Conservation (phyloP, 2,797 vertebrate genomes). For the Paramormyrops hopkinsi region DNA sequence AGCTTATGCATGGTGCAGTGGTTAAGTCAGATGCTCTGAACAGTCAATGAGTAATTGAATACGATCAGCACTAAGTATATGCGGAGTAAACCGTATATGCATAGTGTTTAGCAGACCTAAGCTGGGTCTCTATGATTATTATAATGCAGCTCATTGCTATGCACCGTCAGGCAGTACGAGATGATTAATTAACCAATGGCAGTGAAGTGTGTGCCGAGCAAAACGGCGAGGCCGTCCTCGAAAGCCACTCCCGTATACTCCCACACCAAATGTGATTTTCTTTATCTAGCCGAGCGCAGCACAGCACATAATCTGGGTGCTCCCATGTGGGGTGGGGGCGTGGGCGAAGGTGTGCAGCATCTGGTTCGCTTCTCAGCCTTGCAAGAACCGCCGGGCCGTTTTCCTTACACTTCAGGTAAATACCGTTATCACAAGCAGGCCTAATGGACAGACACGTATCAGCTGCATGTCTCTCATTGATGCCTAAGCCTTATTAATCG, state of each 20-base stretch:
- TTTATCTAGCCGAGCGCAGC: slow-evolving; percentile 76
- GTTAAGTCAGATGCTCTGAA: background rate
- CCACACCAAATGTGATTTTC: slow-evolving; percentile 71
- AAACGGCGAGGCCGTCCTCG: slow-evolving; percentile 37
- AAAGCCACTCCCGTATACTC: slow-evolving; percentile 58
- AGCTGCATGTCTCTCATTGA: background rate
- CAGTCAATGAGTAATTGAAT: background rate
- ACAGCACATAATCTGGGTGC: slow-evolving; percentile 67
- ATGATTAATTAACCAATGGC: slow-evolving; percentile 26
- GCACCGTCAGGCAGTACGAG: slow-evolving; percentile 19
- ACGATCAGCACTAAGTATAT: background rate
- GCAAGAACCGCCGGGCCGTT: slow-evolving; percentile 54
- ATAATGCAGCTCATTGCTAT: slow-evolving; percentile 5
- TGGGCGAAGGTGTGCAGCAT: slow-evolving; percentile 75
- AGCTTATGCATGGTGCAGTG: background rate
- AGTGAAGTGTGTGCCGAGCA: slow-evolving; percentile 28
- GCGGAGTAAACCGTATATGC: background rate
- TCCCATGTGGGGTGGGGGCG: slow-evolving; percentile 65
- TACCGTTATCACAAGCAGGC: background rate
- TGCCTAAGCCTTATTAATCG: background rate
- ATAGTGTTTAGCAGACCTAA: background rate
- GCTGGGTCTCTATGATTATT: background rate
- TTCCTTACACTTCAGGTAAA: background rate
- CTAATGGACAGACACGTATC: background rate
- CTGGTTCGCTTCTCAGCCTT: slow-evolving; percentile 71